A percentile compares a stretch with the other conserved stretches of the same genome.
These are phyloP conservation scores for Megatriorchis doriae DNA, from an alignment of 2,113 vertebrate genomes.

Conservation along the genomic window DNA sequence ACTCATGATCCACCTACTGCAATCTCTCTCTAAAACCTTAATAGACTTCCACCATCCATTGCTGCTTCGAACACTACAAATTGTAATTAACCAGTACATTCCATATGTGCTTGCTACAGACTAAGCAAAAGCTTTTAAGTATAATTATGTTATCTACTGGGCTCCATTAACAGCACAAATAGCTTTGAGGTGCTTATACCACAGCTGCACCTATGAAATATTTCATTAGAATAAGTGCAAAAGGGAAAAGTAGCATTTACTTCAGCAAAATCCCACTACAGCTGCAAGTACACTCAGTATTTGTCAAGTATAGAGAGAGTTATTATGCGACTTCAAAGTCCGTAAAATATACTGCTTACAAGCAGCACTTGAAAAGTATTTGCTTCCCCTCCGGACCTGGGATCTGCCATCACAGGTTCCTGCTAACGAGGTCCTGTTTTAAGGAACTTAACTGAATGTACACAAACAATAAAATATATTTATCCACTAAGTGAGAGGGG, in stretches of 20 bases:
- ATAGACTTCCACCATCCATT: background rate
- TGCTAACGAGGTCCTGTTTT: background rate
- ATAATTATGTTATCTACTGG: background rate
- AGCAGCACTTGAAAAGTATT: background rate
- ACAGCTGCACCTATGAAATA: background rate
- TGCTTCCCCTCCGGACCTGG: background rate
- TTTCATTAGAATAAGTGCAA: background rate
- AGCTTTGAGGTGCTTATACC: background rate
- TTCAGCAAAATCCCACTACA: background rate
- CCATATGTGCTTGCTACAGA: background rate
- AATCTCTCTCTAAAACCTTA: background rate
- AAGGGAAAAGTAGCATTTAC: background rate
- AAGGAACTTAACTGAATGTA: background rate
- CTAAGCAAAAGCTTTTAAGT: background rate
- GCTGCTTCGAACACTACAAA: background rate
- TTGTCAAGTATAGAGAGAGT: background rate
- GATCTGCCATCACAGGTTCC: background rate
- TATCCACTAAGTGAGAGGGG: background rate
- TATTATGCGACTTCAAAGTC: slow-evolving; percentile 11
- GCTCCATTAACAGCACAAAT: background rate
- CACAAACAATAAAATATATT: background rate
- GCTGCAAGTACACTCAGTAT: background rate
- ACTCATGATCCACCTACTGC: background rate
- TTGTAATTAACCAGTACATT: background rate
- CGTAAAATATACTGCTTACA: background rate